Conservation (phyloP, 1,140 invertebrate genomes). For the Dendrolimus punctatus region DNA sequence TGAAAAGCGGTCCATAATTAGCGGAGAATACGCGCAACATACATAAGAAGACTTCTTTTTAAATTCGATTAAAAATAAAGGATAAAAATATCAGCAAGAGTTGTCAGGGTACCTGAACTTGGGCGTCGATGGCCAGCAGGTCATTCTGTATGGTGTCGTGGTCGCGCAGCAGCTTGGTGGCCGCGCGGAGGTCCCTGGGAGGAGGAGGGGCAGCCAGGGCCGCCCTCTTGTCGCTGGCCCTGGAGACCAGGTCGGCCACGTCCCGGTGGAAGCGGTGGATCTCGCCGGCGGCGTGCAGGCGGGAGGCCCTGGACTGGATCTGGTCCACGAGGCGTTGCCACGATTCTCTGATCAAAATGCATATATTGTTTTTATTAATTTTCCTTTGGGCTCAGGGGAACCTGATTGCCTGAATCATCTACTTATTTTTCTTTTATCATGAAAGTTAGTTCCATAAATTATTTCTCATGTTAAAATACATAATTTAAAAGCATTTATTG, state of each 20-base stretch:
- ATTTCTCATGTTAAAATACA: no score
- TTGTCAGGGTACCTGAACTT: conserved; percentile 82
- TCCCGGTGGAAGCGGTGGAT: conserved; percentile 98
- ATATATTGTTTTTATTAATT: not conserved
- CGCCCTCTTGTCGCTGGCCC: conserved; percentile 74
- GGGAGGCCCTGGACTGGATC: conserved; percentile 87
- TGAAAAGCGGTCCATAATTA: no score
- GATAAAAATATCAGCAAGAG: no score
- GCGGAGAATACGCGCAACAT: no score
- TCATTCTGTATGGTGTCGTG: conserved; percentile 98
- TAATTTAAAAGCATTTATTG: no score
- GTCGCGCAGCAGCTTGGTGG: conserved; percentile 85
- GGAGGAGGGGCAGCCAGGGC: conserved; percentile 32
- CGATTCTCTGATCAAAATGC: conserved; percentile 74
- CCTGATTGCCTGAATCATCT: no score
- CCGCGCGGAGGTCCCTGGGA: conserved; percentile 87
- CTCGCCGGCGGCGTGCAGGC: conserved; percentile 93
- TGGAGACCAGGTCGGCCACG: conserved; percentile 91
- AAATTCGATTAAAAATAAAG: no score
- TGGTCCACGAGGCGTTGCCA: conserved; percentile 92
- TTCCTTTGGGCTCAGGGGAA: no score
- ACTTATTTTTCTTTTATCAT: conserved; percentile 1
- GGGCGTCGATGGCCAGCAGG: conserved; percentile 92
- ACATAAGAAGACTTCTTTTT: no score
- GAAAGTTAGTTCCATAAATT: no score